Evolutionary conservation across 2,888 invertebrate species (phyloP), one percentile per base, ranked within the genome.

Genomic region (Eueremaeus valkanovi): DNA sequence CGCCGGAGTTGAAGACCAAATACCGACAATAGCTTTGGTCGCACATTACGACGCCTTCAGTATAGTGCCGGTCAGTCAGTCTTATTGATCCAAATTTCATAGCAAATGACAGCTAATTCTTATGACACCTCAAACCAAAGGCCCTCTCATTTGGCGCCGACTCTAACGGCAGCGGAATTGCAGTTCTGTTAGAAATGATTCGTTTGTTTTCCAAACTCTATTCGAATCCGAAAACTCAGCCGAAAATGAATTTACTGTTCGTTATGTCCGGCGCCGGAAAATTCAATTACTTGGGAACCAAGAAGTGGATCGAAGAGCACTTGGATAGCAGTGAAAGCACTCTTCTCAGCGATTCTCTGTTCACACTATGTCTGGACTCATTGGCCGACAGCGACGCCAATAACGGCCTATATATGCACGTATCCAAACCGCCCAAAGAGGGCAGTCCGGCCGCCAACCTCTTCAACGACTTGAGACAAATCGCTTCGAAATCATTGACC

Each of bases 271-370:
- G 95, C 27, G 92, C 91, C 58, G 98, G 98, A 3, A 92, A 94
- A 83, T 87, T 91, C 51, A 99, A 97, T 86, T 99, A 93, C 83
- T 92, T 94, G 83, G 95, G 97, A 0, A 90, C 92, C 58, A 95
- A 96, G 85, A 93, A 94, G 82, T 98, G 95, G 93, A 86, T 98
- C 18, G 95, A 96, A 82, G 93, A 95, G 82, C 92, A 93, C 82
- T 83, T 93, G 77, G 97, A 98, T 82, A 89, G 88, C 90, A 78
- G 92, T 77, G 79, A 79, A 45, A 76, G 74, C 24, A 82, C 82
- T 77, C 79, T 85, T 78, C 83, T 87, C 66, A 84, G 93, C 89
- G 94, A 95, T 82, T 91, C 93, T 0, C 89, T 92, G 0, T 95
- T 92, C 84, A 92, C 92, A 0, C 86, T 97, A 82, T 97, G 96